Base-by-base conservation (phyloP, 1,140 invertebrate species). In the Drosophila ohnishii region DNA sequence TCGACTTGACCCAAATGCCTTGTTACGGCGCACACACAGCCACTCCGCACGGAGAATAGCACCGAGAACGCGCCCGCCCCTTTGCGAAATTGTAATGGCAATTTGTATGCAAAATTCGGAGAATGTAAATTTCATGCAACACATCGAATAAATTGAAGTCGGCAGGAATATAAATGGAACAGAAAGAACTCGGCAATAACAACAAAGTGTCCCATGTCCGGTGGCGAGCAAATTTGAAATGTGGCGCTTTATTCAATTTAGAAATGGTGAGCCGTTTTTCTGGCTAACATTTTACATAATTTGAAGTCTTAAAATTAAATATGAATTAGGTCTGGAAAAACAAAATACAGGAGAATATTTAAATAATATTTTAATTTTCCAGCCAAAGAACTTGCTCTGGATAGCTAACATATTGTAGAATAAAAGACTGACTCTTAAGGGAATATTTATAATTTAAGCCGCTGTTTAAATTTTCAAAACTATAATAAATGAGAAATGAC, bases 51-150 rank as follows among this genome's bases (percentile, higher is more conserved):
- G 34, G 22, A 16, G 28, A 53, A 53, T n/a, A n/a, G 30, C 44
- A 16, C 1, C 5, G 4, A 22, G 35, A 35, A 47, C 19, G 42
- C 22, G 34, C 50, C 30, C 78, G 44, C 37, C 63, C 69, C 55
- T 45, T n/a, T 22, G 50, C 62, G 73, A 55, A 74, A 71, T 75
- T 63, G 82, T 82, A 82, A 64, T 83, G 61, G 76, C 84, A 88
- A 88, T 88, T 88, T 84, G 74, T 88, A 88, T 88, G 84, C 80
- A 67, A 84, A 88, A 78, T 80, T 75, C 69, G n/a, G 51, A 78
- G 65, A 71, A 87, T 88, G 84, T 71, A 89, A 88, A 78, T 78
- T 75, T 78, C 51, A 70, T 59, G 75, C 75, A 61, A 72, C 75
- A 78, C 74, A 78, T 59, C 61, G 64, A 69, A 77, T 77, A 77